Percentiles rank a stretch among this genome's conserved stretches.
Conservation (phyloP, 2,888 invertebrate genomes). For the Xanthorhoe spadicearia region DNA sequence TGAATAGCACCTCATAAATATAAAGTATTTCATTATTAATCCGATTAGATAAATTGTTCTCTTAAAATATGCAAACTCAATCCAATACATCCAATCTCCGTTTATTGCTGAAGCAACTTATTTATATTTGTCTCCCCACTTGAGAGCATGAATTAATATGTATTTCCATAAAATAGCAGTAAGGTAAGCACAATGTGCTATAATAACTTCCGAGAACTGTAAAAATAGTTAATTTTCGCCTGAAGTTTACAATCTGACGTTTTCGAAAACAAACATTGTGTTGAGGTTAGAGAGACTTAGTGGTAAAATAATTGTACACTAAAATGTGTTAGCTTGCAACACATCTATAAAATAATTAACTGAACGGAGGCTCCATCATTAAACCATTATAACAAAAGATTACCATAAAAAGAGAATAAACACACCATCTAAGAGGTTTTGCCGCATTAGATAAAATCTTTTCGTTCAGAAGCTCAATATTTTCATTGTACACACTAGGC, state of each 20-base stretch:
- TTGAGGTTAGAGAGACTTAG: conserved; percentile 47
- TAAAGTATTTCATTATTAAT: neutral
- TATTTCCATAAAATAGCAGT: no score
- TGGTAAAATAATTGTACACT: conserved; percentile 53
- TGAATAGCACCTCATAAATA: neutral
- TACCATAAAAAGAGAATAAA: conserved; percentile 71
- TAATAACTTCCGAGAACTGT: neutral
- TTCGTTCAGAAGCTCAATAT: conserved; percentile 53
- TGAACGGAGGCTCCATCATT: conserved; percentile 63
- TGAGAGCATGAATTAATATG: no score
- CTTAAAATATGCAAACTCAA: no score
- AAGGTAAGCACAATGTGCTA: neutral
- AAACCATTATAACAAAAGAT: conserved; percentile 69
- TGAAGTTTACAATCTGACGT: conserved; percentile 31
- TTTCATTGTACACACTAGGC: conserved; percentile 45
- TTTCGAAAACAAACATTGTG: conserved; percentile 58
- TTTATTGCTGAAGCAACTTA: no score
- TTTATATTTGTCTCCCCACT: no score
- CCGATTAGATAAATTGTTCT: neutral
- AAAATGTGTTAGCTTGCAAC: conserved; percentile 58
- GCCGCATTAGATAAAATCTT: conserved; percentile 55
- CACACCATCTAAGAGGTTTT: conserved; percentile 67
- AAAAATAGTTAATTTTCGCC: neutral
- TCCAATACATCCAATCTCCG: no score
- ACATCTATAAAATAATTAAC: conserved; percentile 64